Percentiles rank a stretch among this genome's conserved stretches.
Conservation (phyloP, 2,113 vertebrate genomes). For the Trichomycterus rosablanca region DNA sequence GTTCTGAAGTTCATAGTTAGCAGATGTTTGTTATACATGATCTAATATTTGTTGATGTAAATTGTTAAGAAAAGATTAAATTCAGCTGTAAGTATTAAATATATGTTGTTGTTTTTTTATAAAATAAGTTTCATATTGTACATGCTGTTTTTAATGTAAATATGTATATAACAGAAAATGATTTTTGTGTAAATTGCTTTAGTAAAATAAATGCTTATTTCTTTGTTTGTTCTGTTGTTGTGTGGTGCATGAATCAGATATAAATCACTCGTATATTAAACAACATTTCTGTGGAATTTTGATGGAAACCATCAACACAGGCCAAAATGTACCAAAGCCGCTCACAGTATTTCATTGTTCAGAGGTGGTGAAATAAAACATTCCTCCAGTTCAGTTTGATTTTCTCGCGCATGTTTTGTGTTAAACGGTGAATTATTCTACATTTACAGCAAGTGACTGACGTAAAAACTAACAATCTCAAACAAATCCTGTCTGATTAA, state of each 20-base stretch:
- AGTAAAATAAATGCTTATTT: conserved; percentile 55
- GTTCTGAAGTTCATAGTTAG: no score
- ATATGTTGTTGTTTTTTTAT: no score
- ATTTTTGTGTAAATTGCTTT: conserved; percentile 66
- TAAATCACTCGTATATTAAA: not conserved
- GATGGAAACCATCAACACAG: not conserved
- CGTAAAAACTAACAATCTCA: conserved; percentile 19
- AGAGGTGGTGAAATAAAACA: conserved; percentile 18
- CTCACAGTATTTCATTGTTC: not conserved
- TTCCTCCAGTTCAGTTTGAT: not conserved
- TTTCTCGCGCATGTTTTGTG: conserved; percentile 13
- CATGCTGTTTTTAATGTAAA: not conserved
- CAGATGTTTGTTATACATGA: no score
- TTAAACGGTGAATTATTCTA: conserved; percentile 17
- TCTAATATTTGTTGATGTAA: no score
- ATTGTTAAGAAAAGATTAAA: no score
- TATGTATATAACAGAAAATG: conserved; percentile 67
- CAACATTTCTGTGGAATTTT: not conserved
- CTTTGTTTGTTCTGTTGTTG: not conserved
- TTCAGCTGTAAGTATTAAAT: no score
- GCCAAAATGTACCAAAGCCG: not conserved
- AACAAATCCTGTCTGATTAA: conserved; percentile 29
- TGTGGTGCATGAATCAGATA: not conserved
- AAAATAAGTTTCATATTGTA: no score
- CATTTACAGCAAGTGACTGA: conserved; percentile 26